Conservation (phyloP, 2,113 vertebrate species). For the Chitala chitala region DNA sequence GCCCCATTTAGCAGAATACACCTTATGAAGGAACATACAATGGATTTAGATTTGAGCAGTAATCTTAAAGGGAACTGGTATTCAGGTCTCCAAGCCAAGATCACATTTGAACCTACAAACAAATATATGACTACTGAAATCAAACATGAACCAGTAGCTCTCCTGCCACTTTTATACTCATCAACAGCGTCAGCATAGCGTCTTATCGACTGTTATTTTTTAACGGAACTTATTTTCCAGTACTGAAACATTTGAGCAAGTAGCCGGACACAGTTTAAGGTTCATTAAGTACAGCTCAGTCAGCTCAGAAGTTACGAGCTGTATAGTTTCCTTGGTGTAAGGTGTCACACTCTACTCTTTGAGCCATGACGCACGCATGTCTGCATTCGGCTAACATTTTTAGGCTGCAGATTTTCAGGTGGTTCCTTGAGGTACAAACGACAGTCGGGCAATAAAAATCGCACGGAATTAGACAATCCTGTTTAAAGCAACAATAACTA, state of each 20-base stretch:
- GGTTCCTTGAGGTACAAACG: constrained; percentile 30
- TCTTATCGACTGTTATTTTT: background rate
- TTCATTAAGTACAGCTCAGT: background rate
- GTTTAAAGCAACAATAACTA: constrained; percentile 33
- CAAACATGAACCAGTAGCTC: background rate
- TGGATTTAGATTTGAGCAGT: background rate
- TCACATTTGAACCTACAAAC: background rate
- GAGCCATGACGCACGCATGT: background rate
- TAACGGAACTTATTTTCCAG: background rate
- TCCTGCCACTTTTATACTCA: background rate
- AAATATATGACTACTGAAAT: background rate
- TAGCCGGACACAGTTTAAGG: background rate
- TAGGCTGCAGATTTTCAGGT: constrained; percentile 24
- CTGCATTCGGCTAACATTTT: constrained; percentile 15
- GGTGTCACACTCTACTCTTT: background rate
- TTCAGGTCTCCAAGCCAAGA: background rate
- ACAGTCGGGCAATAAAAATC: constrained; percentile 30
- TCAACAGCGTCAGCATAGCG: background rate
- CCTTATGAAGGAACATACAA: background rate
- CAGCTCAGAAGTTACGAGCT: background rate
- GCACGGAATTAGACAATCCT: constrained; percentile 32
- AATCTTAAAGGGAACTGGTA: background rate
- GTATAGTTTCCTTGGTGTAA: background rate
- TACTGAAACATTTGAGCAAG: background rate
- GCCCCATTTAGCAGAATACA: too few species aligned